A percentile compares a stretch with the other conserved stretches of the same genome.
Evolutionary conservation across 2,888 invertebrate species (phyloP).

Genomic region (Schrankia costaestrigalis): DNA sequence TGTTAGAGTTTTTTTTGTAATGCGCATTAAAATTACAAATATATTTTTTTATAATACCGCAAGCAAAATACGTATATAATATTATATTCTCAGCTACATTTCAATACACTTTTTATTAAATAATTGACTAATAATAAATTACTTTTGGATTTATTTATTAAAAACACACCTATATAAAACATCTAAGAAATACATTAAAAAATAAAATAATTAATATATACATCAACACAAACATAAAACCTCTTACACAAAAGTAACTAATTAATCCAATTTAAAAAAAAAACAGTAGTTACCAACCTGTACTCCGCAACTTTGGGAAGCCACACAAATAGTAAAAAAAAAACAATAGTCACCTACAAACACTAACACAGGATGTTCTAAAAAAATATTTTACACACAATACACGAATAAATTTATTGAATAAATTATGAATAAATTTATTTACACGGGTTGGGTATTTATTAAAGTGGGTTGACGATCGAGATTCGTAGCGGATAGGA

Average conservation of each 20-base stretch:
- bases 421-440: slow-evolving; percentile 12
- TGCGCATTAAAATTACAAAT: no score
- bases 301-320: slow-evolving; percentile 31
- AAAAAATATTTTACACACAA: slow-evolving; percentile 17
- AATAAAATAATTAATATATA: no score
- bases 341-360: slow-evolving; percentile 29
- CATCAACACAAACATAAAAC: no score
- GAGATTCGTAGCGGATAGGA: slow-evolving; percentile 39
- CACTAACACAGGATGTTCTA: slow-evolving; percentile 32
- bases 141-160: no score
- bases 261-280: slow-evolving; percentile 41
- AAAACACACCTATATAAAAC: no score
- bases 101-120: no score
- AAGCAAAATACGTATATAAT: no score
- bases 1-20: no score
- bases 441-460: slow-evolving; percentile 21
- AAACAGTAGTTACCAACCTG: slow-evolving; percentile 37
- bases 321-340: slow-evolving; percentile 28
- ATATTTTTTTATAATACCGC: no score
- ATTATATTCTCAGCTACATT: no score
- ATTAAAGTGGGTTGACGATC: slow-evolving; percentile 27
- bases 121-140: no score
- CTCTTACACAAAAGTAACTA: slow-evolving; percentile 18
- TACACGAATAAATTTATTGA: slow-evolving; percentile 18
- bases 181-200: no score